Percentiles rank a stretch among this genome's conserved stretches.
phyloP scores from a whole-genome alignment of 2,888 invertebrate species.

The Pardosa pseudoannulata region DNA sequence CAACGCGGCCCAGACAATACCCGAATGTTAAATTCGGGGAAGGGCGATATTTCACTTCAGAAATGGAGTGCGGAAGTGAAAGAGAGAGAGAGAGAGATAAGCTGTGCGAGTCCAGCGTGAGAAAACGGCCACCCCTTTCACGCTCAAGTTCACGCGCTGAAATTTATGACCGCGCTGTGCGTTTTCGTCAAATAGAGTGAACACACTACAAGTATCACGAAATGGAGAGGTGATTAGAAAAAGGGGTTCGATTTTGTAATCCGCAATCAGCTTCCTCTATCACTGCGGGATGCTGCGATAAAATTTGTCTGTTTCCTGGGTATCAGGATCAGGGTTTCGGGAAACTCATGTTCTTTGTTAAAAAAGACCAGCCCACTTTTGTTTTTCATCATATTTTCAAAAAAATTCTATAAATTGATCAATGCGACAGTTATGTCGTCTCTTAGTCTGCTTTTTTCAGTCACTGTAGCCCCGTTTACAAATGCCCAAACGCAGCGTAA shows the following conservation, averaged over 20 bases:
- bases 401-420: too few species aligned
- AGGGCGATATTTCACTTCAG: background rate
- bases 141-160: slow-evolving; percentile 3
- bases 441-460: too few species aligned
- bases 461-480: too few species aligned
- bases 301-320: too few species aligned
- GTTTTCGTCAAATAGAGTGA: background rate
- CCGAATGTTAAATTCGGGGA: background rate
- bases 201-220: background rate
- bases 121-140: slow-evolving; percentile 13
- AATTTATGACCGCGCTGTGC: background rate
- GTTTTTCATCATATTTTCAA: too few species aligned
- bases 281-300: background rate
- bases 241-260: background rate
- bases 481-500: too few species aligned
- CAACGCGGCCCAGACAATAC: too few species aligned
- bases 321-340: too few species aligned
- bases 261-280: background rate
- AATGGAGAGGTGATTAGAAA: background rate
- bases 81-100: too few species aligned
- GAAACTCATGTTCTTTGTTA: too few species aligned
- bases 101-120: background rate
- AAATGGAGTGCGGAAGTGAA: slow-evolving; percentile 8
- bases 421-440: too few species aligned
- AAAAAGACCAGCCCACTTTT: too few species aligned